Evolutionary conservation across 2,888 invertebrate species (phyloP), one percentile per base, ranked within the genome.

Genomic region (Diogma glabrata): DNA sequence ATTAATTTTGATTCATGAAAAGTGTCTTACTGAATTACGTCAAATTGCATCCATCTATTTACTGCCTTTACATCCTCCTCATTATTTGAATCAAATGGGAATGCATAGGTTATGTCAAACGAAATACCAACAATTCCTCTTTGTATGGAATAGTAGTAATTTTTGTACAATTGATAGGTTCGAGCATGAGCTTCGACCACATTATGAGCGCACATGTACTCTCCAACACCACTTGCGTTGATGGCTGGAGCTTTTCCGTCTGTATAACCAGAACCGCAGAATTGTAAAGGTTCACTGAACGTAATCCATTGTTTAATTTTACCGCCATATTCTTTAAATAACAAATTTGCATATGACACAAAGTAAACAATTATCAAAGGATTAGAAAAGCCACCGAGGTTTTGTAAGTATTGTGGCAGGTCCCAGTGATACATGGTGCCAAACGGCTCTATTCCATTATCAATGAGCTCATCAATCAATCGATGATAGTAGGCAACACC

Each of bases 401-500:
- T 72, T 56, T 76, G 76, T 0, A 81, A 62, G 40, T 68, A 67
- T 51, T 72, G 69, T 0, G 76, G 77, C 36, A 76, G 60, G 57
- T 78, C 77, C 71, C 74, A 75, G 52, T 78, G 76, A 57, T 72
- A 75, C 26, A 78, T 61, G 0, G 76, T 75, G 59, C 81, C 67
- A 63, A 78, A 66, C 0, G 84, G 84, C 47, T 68, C 63, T 51
- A 86, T 81, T 40, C 73, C 75, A 56, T 75, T 76, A 28, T 70
- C 72, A 1, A 79, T 54, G 55, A 85, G 71, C 60, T 75, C 77
- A 58, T 81, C 64, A 51, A 84, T 79, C 6, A 82, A 65, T 54
- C 74, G 70, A 56, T 79, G 78, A 64, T 85, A 86, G 63, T 83
- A 82, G 23, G 72, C 63, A 12, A 80, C 66, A 3, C 82, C 85